phyloP scores from a whole-genome alignment of 2,113 vertebrate genomes.

The Ciconia stormi region DNA sequence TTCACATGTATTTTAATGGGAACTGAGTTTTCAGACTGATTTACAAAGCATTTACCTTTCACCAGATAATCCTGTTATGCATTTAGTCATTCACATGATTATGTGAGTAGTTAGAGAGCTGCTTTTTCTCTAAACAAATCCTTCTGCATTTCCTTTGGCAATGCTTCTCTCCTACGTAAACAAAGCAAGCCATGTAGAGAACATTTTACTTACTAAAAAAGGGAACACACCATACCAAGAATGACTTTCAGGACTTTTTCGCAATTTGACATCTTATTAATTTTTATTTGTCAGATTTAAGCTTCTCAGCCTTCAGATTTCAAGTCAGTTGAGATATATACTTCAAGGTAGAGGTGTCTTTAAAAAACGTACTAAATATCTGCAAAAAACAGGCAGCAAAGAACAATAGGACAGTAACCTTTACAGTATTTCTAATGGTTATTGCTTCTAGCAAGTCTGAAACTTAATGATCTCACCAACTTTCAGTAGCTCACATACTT shows the following conservation, averaged over 20 bases:
- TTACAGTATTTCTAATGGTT: background rate
- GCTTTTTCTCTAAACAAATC: background rate
- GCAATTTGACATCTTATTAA: background rate
- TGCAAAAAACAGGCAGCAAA: background rate
- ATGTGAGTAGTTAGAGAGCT: background rate
- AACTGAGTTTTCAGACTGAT: background rate
- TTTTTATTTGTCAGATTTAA: background rate
- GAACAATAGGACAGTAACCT: background rate
- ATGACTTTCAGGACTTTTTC: background rate
- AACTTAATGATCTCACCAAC: background rate
- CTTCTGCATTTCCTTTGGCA: conserved; percentile 3
- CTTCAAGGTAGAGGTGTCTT: background rate
- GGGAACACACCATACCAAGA: background rate
- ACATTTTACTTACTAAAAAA: background rate
- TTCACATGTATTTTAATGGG: background rate
- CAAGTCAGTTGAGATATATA: background rate
- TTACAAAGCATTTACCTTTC: background rate
- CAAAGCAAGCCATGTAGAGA: background rate
- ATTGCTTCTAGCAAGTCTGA: background rate
- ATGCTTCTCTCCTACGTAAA: background rate
- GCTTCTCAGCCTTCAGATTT: background rate
- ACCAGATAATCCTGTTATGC: background rate
- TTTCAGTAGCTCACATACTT: background rate
- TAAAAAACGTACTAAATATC: background rate
- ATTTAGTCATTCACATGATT: background rate